These are phyloP conservation scores for Phyto melanocephala DNA, from an alignment of 2,888 invertebrate species.

Conservation along the genomic window DNA sequence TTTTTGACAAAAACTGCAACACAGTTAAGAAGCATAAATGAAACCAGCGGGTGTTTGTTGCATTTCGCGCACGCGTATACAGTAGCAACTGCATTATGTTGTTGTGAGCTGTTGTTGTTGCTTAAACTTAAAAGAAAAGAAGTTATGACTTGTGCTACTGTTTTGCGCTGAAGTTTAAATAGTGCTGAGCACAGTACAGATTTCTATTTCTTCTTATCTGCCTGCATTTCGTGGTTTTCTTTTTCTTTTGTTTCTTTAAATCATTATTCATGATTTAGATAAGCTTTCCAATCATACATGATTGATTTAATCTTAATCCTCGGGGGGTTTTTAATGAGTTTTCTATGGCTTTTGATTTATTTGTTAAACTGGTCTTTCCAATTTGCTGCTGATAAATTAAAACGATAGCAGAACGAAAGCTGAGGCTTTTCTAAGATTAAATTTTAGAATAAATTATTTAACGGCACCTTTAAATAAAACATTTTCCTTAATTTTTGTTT, in stretches of 20 bases:
- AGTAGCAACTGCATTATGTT: conserved; percentile 41
- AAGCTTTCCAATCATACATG: conserved; percentile 21
- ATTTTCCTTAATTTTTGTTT: no score
- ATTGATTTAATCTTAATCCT: conserved; percentile 17
- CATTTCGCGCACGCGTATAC: conserved; percentile 60
- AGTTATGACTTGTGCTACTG: conserved; percentile 61
- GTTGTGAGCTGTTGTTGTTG: not conserved
- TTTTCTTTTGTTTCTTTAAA: conserved; percentile 11
- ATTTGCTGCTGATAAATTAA: not conserved
- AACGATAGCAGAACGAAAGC: not conserved
- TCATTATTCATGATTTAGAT: conserved; percentile 40
- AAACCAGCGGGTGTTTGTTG: conserved; percentile 63
- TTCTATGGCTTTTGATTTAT: conserved; percentile 5
- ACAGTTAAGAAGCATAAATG: not conserved
- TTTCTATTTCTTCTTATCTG: not conserved
- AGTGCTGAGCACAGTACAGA: not conserved
- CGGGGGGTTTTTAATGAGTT: conserved; percentile 24
- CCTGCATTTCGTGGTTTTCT: no score
- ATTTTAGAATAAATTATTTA: no score
- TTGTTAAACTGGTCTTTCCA: conserved; percentile 25
- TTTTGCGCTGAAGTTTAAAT: conserved; percentile 42
- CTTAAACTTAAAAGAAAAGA: conserved; percentile 38
- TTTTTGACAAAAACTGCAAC: conserved; percentile 6
- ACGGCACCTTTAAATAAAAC: no score
- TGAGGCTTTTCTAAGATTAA: no score